Evolutionary conservation across 2,888 invertebrate genomes (phyloP), one percentile per base, ranked within the genome.

Genomic region (Yponomeuta malinellus): DNA sequence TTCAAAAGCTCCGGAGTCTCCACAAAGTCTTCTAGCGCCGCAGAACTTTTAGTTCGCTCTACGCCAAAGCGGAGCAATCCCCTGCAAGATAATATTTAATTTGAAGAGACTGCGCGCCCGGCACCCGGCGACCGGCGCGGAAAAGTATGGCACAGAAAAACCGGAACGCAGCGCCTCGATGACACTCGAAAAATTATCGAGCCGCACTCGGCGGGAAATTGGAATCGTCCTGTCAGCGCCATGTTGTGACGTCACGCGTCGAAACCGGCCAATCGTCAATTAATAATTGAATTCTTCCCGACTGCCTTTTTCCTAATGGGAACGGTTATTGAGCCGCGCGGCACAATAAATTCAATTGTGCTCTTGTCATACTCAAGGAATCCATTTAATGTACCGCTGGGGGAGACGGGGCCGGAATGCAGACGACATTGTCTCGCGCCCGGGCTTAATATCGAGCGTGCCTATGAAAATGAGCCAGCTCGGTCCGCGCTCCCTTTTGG

Each of bases 261-360:
- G 74, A 29, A 69, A 73, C 71, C 72, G 71, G 70, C 43, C 69
- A 37, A 67, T 74, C 78, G 81, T 83, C 84, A 85, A 85, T 86
- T 85, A 84, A 78, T 82, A 82, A 83, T 81, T 78, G 80, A 77
- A 81, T 79, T 76, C 76, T 74, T 48, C 69, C 37, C 84, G 82
- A 81, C 79, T 78, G 83, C 83, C 87, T 85, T 86, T 85, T 87
- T 85, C 84, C 80, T 86, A 85, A 85, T 85, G 79, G 83, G 74
- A 71, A 74, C 72, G 76, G 75, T 75, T 78, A 78, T 77, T 73
- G 79, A 78, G 80, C 74, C 77, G 77, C 76, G 76, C 73, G 73
- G 75, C 74, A 75, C 76, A 75, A 79, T 77, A 85, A 86, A 85
- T 84, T 83, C 79, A 81, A 84, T 85, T 83, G 78, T 79, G 76